Evolutionary conservation across 2,888 invertebrate genomes (phyloP), one percentile per base, ranked within the genome.

Genomic region (Pristionchus japonicus): DNA sequence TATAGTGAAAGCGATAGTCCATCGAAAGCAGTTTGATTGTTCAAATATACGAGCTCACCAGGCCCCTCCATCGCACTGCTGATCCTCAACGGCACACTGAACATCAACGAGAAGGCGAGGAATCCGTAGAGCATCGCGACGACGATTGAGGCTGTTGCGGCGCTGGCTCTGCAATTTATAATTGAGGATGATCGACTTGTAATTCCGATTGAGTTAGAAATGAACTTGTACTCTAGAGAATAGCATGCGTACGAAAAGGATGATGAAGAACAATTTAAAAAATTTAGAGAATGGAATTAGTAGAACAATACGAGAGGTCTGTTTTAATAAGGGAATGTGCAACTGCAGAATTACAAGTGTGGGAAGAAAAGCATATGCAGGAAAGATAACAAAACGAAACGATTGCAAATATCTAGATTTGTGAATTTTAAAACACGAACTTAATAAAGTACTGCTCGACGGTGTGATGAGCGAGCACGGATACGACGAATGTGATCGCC

Each of bases 361-460:
- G n/a, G n/a, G n/a, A n/a, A n/a, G n/a, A n/a, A n/a, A n/a, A n/a
- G n/a, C n/a, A n/a, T n/a, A n/a, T n/a, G n/a, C n/a, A n/a, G n/a
- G n/a, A n/a, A n/a, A n/a, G n/a, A n/a, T n/a, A n/a, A n/a, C n/a
- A n/a, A n/a, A n/a, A n/a, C n/a, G n/a, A n/a, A n/a, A n/a, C n/a
- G n/a, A n/a, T n/a, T n/a, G n/a, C n/a, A n/a, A n/a, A n/a, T n/a
- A 23, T 64, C 27, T 11, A 64, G 17, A 64, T n/a, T 11, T 11
- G 17, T 13, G 64, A n/a, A 27, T 6, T 11, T 9, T 47, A 47
- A 47, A 47, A 47, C 9, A 17, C 67, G 4, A 31, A 74, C 77
- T n/a, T 77, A n/a, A 77, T 77, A 43, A 77, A 77, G 27, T 43
- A 77, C 43, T 77, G 40, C n/a, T 77, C 77, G 40, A 40, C 23